Evolutionary conservation across 2,888 invertebrate genomes (phyloP), one percentile per base, ranked within the genome.

Genomic region (Habrosyne pyritoides): DNA sequence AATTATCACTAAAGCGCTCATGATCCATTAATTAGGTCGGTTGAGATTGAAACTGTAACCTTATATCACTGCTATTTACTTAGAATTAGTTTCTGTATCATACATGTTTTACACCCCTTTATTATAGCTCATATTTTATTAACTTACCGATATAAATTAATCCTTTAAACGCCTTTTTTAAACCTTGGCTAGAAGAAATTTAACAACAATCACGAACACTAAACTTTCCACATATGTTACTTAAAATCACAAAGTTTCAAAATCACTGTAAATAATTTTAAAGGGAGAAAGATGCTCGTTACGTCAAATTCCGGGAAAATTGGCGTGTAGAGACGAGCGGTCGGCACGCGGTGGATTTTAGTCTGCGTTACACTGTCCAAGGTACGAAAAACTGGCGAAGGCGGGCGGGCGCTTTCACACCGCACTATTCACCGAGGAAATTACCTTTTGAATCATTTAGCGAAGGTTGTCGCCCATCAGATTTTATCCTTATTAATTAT

Each of bases 241-340:
- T 1, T 2, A 42, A 18, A 18, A 0, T n/a, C 42, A 42, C 36
- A 36, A 36, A 42, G 2, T 8, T 7, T 42, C 2, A 6, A 36
- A 36, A 36, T 36, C 36, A 36, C 36, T 14, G 6, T 3, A 12
- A 8, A 7, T 24, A 24, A 24, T 24, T 33, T 12, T 3, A 18
- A 42, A 8, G 8, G 8, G n/a, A 8, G 7, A 42, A 42, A 42
- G 42, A 18, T 18, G 8, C 53, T 54, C 36, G 26, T 52, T 28
- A 36, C 26, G n/a, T n/a, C 33, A 33, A 33, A 33, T 30, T 12
- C 53, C 47, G 22, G 49, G 49, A n/a, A 8, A 28, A 28, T 33
- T 54, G 60, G 33, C 36, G 53, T 50, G 24, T 30, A 8, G 63
- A 72, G 71, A 64, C 75, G 75, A 60, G 72, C 74, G 73, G 61